phyloP scores from a whole-genome alignment of 35 echinoderm and acorn worm genomes.

The Nesometra sesokonis region DNA sequence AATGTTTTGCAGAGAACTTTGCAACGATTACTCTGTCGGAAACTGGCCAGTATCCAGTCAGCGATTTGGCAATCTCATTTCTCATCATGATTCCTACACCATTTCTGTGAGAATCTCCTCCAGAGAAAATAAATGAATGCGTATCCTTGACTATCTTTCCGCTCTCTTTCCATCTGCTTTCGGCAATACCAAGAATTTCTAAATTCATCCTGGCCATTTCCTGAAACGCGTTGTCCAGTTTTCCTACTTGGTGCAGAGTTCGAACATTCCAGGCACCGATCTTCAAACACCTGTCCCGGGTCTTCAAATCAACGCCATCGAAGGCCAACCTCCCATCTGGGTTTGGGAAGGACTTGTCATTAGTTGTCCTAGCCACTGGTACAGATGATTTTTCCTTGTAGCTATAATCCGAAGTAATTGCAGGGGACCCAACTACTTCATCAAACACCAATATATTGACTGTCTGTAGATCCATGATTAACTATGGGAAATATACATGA shows the following conservation, averaged over 20 bases:
- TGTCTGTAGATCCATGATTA: not conserved
- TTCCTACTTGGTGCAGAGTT: not conserved
- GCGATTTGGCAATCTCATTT: not conserved
- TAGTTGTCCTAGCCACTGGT: not conserved
- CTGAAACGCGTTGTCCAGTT: not conserved
- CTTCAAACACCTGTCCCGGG: not conserved
- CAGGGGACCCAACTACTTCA: not conserved
- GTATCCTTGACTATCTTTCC: not conserved
- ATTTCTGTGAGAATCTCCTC: not conserved
- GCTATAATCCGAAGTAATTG: not conserved
- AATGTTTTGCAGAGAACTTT: not conserved
- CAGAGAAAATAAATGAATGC: not conserved
- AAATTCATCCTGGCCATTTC: not conserved
- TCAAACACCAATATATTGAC: not conserved
- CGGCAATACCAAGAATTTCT: not conserved
- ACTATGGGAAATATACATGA: not conserved
- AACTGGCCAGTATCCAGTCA: not conserved
- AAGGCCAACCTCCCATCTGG: not conserved
- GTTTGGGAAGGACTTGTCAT: not conserved
- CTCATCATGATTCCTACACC: not conserved
- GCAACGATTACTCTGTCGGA: not conserved
- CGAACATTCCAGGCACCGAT: not conserved
- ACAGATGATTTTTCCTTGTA: not conserved
- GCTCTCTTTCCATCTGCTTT: not conserved
- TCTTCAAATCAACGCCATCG: not conserved